These are phyloP conservation scores for Marisa cornuarietis DNA, from an alignment of 1,140 invertebrate genomes.

Conservation along the genomic window DNA sequence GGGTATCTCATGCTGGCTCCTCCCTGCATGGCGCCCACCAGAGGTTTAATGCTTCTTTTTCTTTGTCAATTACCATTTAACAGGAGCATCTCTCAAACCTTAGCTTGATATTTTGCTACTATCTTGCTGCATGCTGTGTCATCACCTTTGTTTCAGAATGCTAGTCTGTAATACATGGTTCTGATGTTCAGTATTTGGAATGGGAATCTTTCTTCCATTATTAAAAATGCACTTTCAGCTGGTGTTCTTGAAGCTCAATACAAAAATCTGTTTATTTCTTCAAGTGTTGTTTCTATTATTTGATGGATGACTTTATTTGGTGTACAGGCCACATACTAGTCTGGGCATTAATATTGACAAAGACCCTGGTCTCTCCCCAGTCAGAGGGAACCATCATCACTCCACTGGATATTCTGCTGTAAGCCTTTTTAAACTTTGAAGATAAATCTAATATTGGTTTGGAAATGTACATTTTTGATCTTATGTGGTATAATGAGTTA, in stretches of 20 bases:
- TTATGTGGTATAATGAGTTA: not conserved
- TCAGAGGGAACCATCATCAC: constrained; percentile 36
- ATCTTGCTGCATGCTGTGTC: too few species aligned
- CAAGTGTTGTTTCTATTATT: constrained; percentile 3
- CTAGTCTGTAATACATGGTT: too few species aligned
- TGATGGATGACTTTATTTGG: not conserved
- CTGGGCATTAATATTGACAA: constrained; percentile 53
- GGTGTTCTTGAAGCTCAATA: too few species aligned
- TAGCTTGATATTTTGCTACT: too few species aligned
- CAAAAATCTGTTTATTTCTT: too few species aligned
- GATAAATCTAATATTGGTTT: not conserved
- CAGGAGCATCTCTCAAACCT: too few species aligned
- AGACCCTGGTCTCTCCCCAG: constrained; percentile 47
- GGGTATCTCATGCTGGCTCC: constrained; percentile 41
- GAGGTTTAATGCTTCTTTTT: constrained; percentile 33
- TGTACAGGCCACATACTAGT: constrained; percentile 48
- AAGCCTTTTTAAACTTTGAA: constrained; percentile 12
- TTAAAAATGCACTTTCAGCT: too few species aligned
- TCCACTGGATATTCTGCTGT: constrained; percentile 32
- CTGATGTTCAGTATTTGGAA: too few species aligned
- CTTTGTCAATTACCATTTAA: too few species aligned
- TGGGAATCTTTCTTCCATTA: too few species aligned
- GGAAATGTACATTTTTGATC: not conserved
- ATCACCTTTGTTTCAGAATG: too few species aligned
- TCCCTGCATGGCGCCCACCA: constrained; percentile 30